These are phyloP conservation scores for Protophormia terraenovae DNA, from an alignment of 2,888 invertebrate species.

Conservation along the genomic window DNA sequence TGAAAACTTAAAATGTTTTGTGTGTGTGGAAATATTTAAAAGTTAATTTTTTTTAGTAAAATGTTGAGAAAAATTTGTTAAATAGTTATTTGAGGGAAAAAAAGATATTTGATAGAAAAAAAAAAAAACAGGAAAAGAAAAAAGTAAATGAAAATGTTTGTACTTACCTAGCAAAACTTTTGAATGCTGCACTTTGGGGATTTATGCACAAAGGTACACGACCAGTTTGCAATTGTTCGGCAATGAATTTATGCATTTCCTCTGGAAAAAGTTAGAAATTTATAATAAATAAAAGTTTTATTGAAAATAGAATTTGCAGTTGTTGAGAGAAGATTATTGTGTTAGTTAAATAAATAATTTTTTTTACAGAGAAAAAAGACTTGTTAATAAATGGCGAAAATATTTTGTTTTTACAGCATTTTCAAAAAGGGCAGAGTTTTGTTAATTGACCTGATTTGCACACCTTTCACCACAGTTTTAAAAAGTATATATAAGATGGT, in stretches of 20 bases:
- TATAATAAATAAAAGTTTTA: neutral
- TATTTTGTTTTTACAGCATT: too few relatives aligned
- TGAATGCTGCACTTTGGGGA: conserved; percentile 99
- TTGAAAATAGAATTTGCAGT: conserved; percentile 1
- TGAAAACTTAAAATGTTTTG: conserved; percentile 23
- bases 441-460: too few relatives aligned
- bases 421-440: too few relatives aligned
- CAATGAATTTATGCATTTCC: conserved; percentile 99
- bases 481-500: too few relatives aligned
- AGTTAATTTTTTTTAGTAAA: conserved; percentile 8
- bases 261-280: conserved; percentile 84
- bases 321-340: neutral
- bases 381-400: too few relatives aligned
- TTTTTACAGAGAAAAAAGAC: too few relatives aligned
- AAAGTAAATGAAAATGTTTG: neutral
- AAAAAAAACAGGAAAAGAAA: conserved; percentile 6
- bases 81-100: conserved; percentile 34
- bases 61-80: conserved; percentile 17
- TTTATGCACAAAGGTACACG: conserved; percentile 99
- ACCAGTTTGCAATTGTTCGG: conserved; percentile 96
- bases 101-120: neutral
- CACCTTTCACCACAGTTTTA: too few relatives aligned
- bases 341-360: neutral
- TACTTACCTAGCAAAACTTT: conserved; percentile 99
- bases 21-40: neutral